phyloP scores from a whole-genome alignment of 1,140 invertebrate genomes.

The Theocolax elegans region DNA sequence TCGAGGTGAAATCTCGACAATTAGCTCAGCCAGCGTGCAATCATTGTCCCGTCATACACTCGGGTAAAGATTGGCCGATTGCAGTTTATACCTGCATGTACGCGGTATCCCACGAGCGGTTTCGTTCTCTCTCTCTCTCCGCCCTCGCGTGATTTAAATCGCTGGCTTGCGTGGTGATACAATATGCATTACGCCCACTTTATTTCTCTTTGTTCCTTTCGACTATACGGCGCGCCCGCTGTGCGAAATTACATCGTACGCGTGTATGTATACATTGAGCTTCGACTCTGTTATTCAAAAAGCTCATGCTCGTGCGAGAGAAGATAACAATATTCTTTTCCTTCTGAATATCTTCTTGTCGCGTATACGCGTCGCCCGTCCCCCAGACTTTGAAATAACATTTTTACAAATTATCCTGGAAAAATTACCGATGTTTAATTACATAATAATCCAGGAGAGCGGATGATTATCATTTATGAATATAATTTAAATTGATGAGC shows the following conservation, averaged over 20 bases:
- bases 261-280: background rate
- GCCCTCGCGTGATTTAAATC: constrained; percentile 31
- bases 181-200: background rate
- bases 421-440: too few species aligned
- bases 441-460: too few species aligned
- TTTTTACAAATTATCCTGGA: constrained; percentile 40
- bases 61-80: too few species aligned
- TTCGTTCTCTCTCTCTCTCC: background rate
- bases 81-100: background rate
- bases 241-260: background rate
- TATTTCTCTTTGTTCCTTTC: background rate
- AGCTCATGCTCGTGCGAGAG: background rate
- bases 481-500: too few species aligned
- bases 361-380: too few species aligned
- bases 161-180: constrained; percentile 9
- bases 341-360: too few species aligned
- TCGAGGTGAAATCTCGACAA: too few species aligned
- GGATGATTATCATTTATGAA: too few species aligned
- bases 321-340: constrained; percentile 15
- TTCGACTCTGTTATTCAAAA: constrained; percentile 13
- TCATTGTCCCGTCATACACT: too few species aligned
- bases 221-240: too few species aligned
- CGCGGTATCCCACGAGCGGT: background rate
- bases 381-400: constrained; percentile 27
- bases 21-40: too few species aligned